Evolutionary conservation across 2,113 vertebrate genomes (phyloP), one percentile per base, ranked within the genome.

Genomic region (Anoura caudifer): DNA sequence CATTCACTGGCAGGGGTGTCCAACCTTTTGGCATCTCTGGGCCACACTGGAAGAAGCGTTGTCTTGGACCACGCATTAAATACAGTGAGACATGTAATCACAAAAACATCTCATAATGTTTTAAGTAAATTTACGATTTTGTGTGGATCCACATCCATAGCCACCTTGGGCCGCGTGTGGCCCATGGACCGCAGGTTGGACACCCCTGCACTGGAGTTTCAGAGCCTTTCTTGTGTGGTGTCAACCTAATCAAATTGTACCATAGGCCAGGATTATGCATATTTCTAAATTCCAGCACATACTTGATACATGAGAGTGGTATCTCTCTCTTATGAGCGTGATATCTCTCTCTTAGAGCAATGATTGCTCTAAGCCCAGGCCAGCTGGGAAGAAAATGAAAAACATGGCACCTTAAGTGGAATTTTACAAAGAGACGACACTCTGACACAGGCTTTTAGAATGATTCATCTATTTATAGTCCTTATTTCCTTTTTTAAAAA

Each of bases 401-500:
- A 45, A 43, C 3, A 3, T 19, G 11, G 75, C 33, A 84, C 2
- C 69, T 97, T 83, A 77, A 16, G 13, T 56, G 72, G 65, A 96
- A 92, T 87, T 81, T 95, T 81, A 92, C 41, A 73, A 87, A 95
- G 84, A 76, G 8, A 79, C 80, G 65, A 93, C 59, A 85, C 80
- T 85, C 36, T 56, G 28, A 90, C 73, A 61, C 24, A 54, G 69
- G 69, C 67, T 86, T 91, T 95, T 63, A 92, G 79, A 83, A 87
- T 50, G 15, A 82, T 80, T 91, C 59, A 33, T 69, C 89, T 72
- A 76, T 91, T 83, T 87, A 72, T 56, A 76, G 73, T 80, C 33
- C 52, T 89, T 50, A n/a, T 61, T 93, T 65, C 84, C 79, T 77
- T 59, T 59, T 9, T 54, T 54, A 8, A 22, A 22, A 56, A 56